phyloP scores from a whole-genome alignment of 2,797 vertebrate species.

The Sorex maritimensis region DNA sequence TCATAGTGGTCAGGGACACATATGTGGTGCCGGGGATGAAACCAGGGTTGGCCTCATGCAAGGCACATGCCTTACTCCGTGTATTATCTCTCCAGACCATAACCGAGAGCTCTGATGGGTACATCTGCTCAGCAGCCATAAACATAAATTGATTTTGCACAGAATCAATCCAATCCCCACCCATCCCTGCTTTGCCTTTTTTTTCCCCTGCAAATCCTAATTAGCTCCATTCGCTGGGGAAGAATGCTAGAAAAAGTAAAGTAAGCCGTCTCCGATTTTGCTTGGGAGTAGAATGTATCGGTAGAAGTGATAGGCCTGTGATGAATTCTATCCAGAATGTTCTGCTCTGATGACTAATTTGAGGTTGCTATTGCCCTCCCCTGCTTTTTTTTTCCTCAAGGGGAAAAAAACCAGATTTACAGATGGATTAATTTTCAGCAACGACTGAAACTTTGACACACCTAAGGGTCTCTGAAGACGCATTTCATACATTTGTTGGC shows the following conservation, averaged over 20 bases:
- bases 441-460: not conserved
- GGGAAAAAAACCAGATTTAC: conserved; percentile 24
- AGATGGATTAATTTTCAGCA: not conserved
- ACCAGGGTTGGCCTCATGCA: no score
- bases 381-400: not conserved
- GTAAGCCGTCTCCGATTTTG: not conserved
- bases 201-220: not conserved
- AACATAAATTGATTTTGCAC: not conserved
- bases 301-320: not conserved
- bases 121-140: not conserved
- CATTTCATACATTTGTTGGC: not conserved
- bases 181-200: not conserved
- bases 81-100: no score
- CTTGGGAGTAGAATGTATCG: not conserved
- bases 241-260: not conserved
- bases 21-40: no score
- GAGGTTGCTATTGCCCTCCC: no score
- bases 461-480: not conserved
- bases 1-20: no score
- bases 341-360: not conserved
- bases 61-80: no score
- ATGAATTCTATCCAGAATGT: no score
- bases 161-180: not conserved
- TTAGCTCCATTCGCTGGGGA: not conserved
- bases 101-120: not conserved